Conservation (phyloP, 2,797 vertebrate genomes). For the Gymnothorax reevesii region DNA sequence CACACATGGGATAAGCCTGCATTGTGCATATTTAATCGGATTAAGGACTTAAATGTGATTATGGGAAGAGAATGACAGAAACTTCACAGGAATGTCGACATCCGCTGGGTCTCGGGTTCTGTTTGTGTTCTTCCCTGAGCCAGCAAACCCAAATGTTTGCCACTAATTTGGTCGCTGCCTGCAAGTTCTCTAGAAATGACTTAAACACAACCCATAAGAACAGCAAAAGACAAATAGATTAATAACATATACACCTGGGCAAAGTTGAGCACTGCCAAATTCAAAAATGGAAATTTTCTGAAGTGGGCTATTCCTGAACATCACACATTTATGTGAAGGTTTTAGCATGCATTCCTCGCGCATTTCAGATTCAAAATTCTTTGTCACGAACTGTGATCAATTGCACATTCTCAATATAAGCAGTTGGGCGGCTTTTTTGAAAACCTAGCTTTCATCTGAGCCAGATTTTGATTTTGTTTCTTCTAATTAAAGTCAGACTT, state of each 20-base stretch:
- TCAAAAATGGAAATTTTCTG: too few relatives aligned
- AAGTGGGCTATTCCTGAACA: too few relatives aligned
- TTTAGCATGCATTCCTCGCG: too few relatives aligned
- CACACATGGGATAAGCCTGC: constrained; percentile 73
- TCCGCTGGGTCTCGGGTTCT: constrained; percentile 48
- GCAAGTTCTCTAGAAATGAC: neutral
- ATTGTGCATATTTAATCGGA: constrained; percentile 75
- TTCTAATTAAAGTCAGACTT: too few relatives aligned
- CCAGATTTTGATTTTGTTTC: too few relatives aligned
- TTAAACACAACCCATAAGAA: neutral
- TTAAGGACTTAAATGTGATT: constrained; percentile 74
- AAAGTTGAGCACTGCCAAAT: too few relatives aligned
- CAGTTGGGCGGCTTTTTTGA: too few relatives aligned
- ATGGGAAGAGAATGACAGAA: constrained; percentile 71
- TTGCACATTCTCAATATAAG: too few relatives aligned
- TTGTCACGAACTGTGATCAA: too few relatives aligned
- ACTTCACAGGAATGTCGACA: constrained; percentile 73
- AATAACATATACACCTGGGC: constrained; percentile 23
- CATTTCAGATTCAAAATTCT: too few relatives aligned
- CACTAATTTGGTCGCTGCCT: constrained; percentile 1
- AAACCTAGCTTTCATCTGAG: too few relatives aligned
- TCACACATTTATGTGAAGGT: too few relatives aligned
- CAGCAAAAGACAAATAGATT: neutral
- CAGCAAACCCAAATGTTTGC: constrained; percentile 42
- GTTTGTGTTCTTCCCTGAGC: constrained; percentile 46